These are phyloP conservation scores for Rhinichthys klamathensis DNA, from an alignment of 2,113 vertebrate genomes.

Conservation along the genomic window DNA sequence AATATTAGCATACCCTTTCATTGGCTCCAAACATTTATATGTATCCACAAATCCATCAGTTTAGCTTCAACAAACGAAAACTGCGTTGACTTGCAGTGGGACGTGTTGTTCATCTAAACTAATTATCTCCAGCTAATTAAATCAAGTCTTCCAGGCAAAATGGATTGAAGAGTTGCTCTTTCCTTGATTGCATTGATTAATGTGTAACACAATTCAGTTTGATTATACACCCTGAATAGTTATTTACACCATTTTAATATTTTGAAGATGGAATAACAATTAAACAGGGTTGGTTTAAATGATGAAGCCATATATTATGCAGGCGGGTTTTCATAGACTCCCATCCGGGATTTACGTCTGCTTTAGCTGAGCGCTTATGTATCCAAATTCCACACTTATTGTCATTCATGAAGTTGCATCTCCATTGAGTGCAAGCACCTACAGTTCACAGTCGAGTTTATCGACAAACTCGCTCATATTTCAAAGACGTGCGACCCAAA, in stretches of 20 bases:
- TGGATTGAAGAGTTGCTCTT: constrained; percentile 13
- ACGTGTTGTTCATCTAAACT: constrained; percentile 22
- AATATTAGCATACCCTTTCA: constrained; percentile 6
- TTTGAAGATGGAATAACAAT: constrained; percentile 2
- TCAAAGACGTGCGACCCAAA: constrained; percentile 53
- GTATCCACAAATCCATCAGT: constrained; percentile 3
- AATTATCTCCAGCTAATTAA: constrained; percentile 23
- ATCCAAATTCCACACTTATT: constrained; percentile 40
- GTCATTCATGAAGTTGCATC: constrained; percentile 59
- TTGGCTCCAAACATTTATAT: constrained; percentile 17
- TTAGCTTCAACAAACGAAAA: constrained; percentile 14
- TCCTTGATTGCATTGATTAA: constrained; percentile 24
- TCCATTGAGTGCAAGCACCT: constrained; percentile 31
- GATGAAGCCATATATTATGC: not conserved
- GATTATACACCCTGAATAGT: constrained; percentile 18
- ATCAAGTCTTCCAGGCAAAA: constrained; percentile 26
- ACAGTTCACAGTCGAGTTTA: constrained; percentile 60
- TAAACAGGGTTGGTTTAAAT: not conserved
- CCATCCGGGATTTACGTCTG: not conserved
- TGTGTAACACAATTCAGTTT: constrained; percentile 22
- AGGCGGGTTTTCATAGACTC: not conserved
- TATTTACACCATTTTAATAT: constrained; percentile 25
- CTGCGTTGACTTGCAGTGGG: constrained; percentile 11
- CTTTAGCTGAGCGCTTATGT: constrained; percentile 37
- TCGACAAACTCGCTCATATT: constrained; percentile 63